A percentile compares a stretch with the other conserved stretches of the same genome.
These are phyloP conservation scores for Phortica okadai DNA, from an alignment of 2,888 invertebrate genomes.

Conservation along the genomic window DNA sequence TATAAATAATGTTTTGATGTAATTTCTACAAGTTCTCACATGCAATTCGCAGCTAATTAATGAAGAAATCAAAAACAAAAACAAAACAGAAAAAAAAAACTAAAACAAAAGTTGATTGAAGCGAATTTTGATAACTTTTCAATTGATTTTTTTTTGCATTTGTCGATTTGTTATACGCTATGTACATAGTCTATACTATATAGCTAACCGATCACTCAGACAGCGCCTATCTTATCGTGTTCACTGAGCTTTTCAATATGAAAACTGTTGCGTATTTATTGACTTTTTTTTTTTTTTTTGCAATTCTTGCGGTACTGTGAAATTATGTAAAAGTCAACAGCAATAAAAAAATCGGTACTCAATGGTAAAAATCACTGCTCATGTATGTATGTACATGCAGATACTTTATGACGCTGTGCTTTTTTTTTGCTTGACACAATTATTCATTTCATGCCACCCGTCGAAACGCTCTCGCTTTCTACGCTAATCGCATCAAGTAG, in stretches of 20 bases:
- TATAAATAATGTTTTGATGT: conserved; percentile 5
- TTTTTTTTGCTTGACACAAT: not conserved
- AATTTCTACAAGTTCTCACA: not conserved
- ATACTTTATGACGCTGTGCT: not conserved
- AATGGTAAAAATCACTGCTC: too few relatives aligned
- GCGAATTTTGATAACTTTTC: not conserved
- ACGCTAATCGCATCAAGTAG: not conserved
- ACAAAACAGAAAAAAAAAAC: not conserved
- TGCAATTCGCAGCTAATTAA: not conserved
- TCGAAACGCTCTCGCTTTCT: not conserved
- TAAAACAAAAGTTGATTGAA: not conserved
- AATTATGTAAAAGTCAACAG: not conserved
- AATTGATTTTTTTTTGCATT: not conserved
- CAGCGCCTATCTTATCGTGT: not conserved
- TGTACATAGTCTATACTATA: not conserved
- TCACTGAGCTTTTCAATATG: not conserved
- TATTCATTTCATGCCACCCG: not conserved
- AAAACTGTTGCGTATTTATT: not conserved
- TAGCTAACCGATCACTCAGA: not conserved
- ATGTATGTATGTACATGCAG: too few relatives aligned
- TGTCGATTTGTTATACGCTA: not conserved
- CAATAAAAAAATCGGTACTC: too few relatives aligned
- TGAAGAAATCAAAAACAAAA: not conserved
- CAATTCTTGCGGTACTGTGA: not conserved
- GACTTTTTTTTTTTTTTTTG: not conserved